Base-by-base conservation (phyloP, 2,888 invertebrate species). In the Phorcus lineatus region DNA sequence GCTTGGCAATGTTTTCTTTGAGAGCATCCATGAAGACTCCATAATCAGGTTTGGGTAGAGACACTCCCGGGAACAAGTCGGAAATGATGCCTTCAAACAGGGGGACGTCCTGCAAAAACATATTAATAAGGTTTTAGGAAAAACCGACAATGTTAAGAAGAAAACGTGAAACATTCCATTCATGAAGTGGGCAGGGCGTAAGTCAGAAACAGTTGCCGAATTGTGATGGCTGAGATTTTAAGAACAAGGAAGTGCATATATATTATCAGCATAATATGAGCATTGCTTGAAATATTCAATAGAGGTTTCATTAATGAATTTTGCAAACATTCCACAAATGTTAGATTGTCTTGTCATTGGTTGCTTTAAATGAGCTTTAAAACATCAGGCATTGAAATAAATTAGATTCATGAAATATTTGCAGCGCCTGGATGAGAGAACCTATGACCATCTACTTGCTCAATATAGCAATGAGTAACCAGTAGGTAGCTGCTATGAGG, bases 51-150 rank as follows among this genome's bases (percentile, higher is more conserved):
- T 92, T 88, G 1, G 93, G 92, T 31, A 91, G 86, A 31, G 89
- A 83, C 11, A 93, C 91, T 40, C 93, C 93, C 40, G 93, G 93
- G 88, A 93, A 93, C 86, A 93, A 83, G 84, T 93, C 93, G 28
- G 92, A 91, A 83, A 93, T 93, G 80, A 93, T 93, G 78, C 93
- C 93, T 81, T 91, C 92, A 88, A 93, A 93, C 85, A 93, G 85
- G 2, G 93, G 93, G 54, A 93, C 93, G 87, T 93, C 93, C 91
- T 93, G 85, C 4, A 86, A 82, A 74, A 76, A 3, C 2, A n/a
- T 7, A 57, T 19, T 4, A 24, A 24, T 9, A 17, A 1, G 13
- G 19, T 24, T 57, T 24, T 1, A 57, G 6, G 24, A 57, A 57
- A 16, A n/a, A 57, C 4, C 19, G 11, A n/a, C 11, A 22, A n/a